phyloP scores from a whole-genome alignment of 2,113 vertebrate species.

The Sphaerodactylus townsendi region DNA sequence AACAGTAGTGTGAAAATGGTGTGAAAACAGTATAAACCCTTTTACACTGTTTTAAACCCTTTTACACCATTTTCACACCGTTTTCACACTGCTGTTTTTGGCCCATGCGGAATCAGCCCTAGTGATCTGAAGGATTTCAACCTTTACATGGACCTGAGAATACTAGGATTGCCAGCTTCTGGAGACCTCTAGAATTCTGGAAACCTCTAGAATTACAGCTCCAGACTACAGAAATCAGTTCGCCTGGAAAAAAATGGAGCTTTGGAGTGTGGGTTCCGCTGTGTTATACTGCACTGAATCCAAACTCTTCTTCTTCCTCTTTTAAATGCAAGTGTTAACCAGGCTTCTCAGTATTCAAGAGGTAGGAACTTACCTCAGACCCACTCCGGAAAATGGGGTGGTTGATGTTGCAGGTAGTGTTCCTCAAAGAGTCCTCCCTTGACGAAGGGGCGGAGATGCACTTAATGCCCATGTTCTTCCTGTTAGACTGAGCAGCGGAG shows the following conservation, averaged over 20 bases:
- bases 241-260: too few relatives aligned
- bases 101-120: too few relatives aligned
- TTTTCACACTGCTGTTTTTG: too few relatives aligned
- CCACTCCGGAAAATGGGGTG: constrained; percentile 79
- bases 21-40: too few relatives aligned
- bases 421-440: constrained; percentile 15
- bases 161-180: neutral
- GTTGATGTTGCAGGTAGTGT: constrained; percentile 73
- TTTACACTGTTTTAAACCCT: too few relatives aligned
- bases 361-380: constrained; percentile 55
- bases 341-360: neutral
- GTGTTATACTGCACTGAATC: too few relatives aligned
- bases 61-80: too few relatives aligned
- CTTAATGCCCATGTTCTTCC: neutral
- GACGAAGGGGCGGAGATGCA: constrained; percentile 71
- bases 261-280: too few relatives aligned
- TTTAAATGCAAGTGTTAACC: neutral
- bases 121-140: neutral
- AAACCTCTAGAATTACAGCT: neutral
- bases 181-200: too few relatives aligned
- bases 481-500: neutral
- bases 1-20: too few relatives aligned
- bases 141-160: neutral
- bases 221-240: too few relatives aligned
- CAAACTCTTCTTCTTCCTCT: too few relatives aligned